A percentile compares a stretch with the other conserved stretches of the same genome.
Evolutionary conservation across 2,888 invertebrate genomes (phyloP).

Genomic region (Meandrusa payeni): DNA sequence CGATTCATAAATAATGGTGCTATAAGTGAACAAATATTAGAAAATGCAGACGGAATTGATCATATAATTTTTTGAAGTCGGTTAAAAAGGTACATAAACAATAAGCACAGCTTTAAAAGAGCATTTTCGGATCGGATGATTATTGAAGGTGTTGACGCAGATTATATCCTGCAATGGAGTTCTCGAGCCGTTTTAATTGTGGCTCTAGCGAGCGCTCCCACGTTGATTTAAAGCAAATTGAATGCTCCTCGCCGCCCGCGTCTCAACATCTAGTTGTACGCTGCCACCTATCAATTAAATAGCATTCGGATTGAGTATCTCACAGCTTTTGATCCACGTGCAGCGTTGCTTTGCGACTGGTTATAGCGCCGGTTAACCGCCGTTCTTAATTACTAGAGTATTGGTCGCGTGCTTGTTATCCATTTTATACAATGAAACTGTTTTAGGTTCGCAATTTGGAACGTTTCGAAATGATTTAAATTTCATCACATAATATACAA

Average conservation of each 20-base stretch:
- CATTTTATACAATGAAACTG: neutral
- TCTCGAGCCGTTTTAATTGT: constrained; percentile 63
- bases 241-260: constrained; percentile 52
- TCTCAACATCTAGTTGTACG: constrained; percentile 52
- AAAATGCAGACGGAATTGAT: too few species aligned
- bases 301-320: constrained; percentile 43
- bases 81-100: neutral
- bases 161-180: constrained; percentile 55
- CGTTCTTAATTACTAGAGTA: neutral
- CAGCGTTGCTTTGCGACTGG: constrained; percentile 39
- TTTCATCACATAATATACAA: too few species aligned
- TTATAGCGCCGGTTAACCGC: constrained; percentile 33
- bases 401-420: neutral
- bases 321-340: constrained; percentile 39
- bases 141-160: constrained; percentile 51
- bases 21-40: too few species aligned
- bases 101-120: neutral
- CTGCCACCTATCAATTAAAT: constrained; percentile 60
- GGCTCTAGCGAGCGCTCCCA: constrained; percentile 42
- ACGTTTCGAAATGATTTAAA: too few species aligned
- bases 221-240: constrained; percentile 68
- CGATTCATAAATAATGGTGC: too few species aligned
- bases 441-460: neutral
- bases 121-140: constrained; percentile 25
- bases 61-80: too few species aligned